Conservation (phyloP, 2,888 invertebrate genomes). For the Alloscopus bannaensis region DNA sequence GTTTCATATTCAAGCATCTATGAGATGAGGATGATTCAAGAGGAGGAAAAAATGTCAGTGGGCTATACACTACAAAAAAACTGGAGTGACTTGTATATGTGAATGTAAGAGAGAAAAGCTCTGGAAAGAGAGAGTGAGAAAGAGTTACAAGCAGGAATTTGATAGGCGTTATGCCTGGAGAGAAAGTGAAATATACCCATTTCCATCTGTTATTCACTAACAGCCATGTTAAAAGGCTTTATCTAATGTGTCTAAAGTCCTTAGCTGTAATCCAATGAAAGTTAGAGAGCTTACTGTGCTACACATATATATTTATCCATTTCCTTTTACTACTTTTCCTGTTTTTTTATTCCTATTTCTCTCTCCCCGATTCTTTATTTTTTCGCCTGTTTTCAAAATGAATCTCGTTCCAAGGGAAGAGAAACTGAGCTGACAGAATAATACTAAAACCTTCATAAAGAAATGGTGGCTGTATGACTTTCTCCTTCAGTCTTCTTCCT, state of each 20-base stretch:
- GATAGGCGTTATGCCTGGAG: slow-evolving; percentile 5
- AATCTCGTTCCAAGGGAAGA: neutral
- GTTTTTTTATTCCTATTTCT: neutral
- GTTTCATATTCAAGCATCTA: neutral
- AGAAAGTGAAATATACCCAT: slow-evolving; percentile 27
- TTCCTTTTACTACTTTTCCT: slow-evolving; percentile 12
- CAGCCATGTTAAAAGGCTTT: slow-evolving; percentile 31
- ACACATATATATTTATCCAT: neutral
- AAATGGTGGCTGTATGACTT: neutral
- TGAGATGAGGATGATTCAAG: neutral
- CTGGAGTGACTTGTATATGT: neutral
- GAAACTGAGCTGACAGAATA: slow-evolving; percentile 15
- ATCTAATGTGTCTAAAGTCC: slow-evolving; percentile 30
- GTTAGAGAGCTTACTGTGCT: slow-evolving; percentile 20
- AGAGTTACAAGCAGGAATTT: too few relatives aligned
- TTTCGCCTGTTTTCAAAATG: slow-evolving; percentile 14
- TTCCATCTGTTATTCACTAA: slow-evolving; percentile 33
- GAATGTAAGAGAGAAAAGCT: neutral
- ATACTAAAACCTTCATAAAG: slow-evolving; percentile 7
- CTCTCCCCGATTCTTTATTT: slow-evolving; percentile 12
- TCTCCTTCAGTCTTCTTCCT: neutral
- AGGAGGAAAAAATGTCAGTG: neutral
- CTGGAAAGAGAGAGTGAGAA: too few relatives aligned
- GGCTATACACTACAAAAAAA: too few relatives aligned
- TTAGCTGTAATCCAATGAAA: slow-evolving; percentile 31